Evolutionary conservation across 2,888 invertebrate species (phyloP).

Genomic region (Adineta ricciae): DNA sequence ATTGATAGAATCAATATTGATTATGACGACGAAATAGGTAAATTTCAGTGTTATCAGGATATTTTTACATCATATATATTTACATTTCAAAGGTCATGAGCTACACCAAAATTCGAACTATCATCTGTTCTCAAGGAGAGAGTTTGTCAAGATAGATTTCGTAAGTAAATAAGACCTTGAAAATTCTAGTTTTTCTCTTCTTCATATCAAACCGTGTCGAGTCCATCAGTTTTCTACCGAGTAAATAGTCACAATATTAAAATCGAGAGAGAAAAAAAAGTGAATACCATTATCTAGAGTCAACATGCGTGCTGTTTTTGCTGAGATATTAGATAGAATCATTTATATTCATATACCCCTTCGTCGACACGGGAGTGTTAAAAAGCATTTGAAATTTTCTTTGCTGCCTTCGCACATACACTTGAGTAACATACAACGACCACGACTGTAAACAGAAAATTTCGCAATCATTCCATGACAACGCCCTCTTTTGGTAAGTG

Average conservation of each 20-base stretch:
- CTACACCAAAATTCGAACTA: no score
- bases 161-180: no score
- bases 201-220: no score
- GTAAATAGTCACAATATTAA: neutral
- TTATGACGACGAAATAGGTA: no score
- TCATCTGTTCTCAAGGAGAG: no score
- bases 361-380: neutral
- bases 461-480: neutral
- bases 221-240: no score
- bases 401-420: neutral
- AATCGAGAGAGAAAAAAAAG: neutral
- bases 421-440: neutral
- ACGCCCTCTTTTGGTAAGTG: neutral
- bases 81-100: no score
- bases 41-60: no score
- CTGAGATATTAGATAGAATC: neutral
- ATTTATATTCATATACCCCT: neutral
- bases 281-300: neutral
- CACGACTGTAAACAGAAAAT: neutral
- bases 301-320: neutral
- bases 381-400: neutral
- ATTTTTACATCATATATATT: no score
- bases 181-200: no score
- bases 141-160: no score
- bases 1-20: no score